Conservation (phyloP, 2,888 invertebrate species). For the Ormyrus rosae region DNA sequence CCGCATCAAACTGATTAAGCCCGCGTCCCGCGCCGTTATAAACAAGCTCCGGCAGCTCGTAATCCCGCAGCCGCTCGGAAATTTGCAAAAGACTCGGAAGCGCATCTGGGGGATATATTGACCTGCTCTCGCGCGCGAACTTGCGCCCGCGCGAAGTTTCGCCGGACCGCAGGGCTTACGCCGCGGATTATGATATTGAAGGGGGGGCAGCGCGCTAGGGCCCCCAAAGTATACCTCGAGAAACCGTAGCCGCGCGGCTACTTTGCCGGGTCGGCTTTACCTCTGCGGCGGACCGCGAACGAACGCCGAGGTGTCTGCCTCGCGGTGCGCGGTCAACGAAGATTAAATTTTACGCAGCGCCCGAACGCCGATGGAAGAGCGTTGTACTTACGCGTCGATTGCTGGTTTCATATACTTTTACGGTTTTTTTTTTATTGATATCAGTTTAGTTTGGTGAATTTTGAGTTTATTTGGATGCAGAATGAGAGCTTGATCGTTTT, state of each 20-base stretch:
- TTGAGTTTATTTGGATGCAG: too few relatives aligned
- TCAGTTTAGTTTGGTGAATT: not conserved
- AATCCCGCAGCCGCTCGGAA: too few relatives aligned
- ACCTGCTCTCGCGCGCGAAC: slow-evolving; percentile 6
- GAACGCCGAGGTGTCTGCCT: slow-evolving; percentile 20
- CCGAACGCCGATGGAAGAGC: not conserved
- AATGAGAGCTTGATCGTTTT: not conserved
- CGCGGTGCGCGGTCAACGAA: slow-evolving; percentile 29
- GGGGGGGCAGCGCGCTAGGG: slow-evolving; percentile 57
- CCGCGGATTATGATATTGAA: slow-evolving; percentile 70
- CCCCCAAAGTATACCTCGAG: slow-evolving; percentile 72
- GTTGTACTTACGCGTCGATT: not conserved
- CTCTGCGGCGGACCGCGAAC: slow-evolving; percentile 58
- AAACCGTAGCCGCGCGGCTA: slow-evolving; percentile 67
- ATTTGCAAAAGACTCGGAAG: too few relatives aligned
- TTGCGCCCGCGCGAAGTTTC: slow-evolving; percentile 40
- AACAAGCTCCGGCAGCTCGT: too few relatives aligned
- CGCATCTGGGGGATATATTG: not conserved
- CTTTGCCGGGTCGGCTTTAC: slow-evolving; percentile 62
- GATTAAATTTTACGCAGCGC: slow-evolving; percentile 57
- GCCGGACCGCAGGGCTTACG: slow-evolving; percentile 65
- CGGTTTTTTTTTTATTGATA: not conserved
- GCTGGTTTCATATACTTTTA: not conserved
- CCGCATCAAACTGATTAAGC: too few relatives aligned
- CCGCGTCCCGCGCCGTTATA: too few relatives aligned